Evolutionary conservation across 2,113 vertebrate species (phyloP).

Genomic region (Polyodon spathula): DNA sequence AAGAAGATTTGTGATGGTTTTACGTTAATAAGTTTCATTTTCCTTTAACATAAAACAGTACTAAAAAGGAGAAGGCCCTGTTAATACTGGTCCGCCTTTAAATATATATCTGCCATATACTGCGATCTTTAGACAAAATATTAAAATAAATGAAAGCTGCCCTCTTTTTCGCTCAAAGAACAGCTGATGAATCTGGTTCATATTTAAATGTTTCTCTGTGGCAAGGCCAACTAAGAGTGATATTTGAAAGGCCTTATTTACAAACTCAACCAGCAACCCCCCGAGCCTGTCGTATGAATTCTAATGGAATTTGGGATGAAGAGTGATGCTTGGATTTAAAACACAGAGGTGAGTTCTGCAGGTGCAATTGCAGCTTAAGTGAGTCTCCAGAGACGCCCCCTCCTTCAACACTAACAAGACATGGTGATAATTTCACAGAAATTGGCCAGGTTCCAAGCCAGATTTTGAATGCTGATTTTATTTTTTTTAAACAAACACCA

Average conservation of each 20-base stretch:
- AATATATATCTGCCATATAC: too few relatives aligned
- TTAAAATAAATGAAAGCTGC: background rate
- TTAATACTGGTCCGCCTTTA: too few relatives aligned
- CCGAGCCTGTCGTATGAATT: slow-evolving; percentile 43
- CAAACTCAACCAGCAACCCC: slow-evolving; percentile 34
- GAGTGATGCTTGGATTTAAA: slow-evolving; percentile 51
- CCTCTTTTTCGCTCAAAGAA: background rate
- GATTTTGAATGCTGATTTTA: slow-evolving; percentile 71
- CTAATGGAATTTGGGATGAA: slow-evolving; percentile 53
- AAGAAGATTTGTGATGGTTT: too few relatives aligned
- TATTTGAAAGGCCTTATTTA: slow-evolving; percentile 39
- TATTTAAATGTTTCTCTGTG: background rate
- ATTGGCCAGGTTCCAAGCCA: slow-evolving; percentile 59
- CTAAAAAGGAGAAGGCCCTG: too few relatives aligned
- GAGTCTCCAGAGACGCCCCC: slow-evolving; percentile 55
- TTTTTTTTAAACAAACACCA: slow-evolving; percentile 56
- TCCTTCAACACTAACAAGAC: slow-evolving; percentile 62
- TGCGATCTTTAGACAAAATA: too few relatives aligned
- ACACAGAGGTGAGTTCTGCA: slow-evolving; percentile 58
- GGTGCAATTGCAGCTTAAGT: slow-evolving; percentile 56
- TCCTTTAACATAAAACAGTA: too few relatives aligned
- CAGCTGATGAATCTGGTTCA: background rate
- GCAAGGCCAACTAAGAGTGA: background rate
- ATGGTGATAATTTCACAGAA: slow-evolving; percentile 60
- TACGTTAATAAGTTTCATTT: too few relatives aligned